Percentiles rank a stretch among this genome's conserved stretches.
These are phyloP conservation scores for Leptosomus discolor DNA, from an alignment of 2,113 vertebrate genomes.

Conservation along the genomic window DNA sequence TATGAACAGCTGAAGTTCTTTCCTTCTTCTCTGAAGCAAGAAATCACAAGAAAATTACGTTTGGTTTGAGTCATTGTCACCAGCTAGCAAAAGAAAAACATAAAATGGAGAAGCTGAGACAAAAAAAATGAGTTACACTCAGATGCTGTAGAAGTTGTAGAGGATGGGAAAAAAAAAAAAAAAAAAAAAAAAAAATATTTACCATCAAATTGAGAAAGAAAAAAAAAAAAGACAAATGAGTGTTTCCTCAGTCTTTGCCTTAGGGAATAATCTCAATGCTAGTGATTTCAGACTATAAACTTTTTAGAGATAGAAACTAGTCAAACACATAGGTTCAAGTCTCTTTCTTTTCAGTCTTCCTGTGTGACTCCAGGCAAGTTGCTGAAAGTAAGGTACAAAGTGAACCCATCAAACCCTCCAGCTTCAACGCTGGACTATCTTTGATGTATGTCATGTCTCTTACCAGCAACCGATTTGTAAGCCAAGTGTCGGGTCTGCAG, in stretches of 20 bases:
- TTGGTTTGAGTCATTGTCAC: constrained; percentile 56
- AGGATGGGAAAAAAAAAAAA: background rate
- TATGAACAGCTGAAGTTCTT: constrained; percentile 70
- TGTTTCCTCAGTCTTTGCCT: background rate
- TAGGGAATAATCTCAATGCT: background rate
- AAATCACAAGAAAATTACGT: constrained; percentile 53
- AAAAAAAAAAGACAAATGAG: background rate
- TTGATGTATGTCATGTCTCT: background rate
- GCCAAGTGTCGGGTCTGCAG: background rate
- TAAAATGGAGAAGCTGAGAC: background rate
- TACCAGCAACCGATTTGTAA: background rate
- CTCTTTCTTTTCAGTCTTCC: background rate
- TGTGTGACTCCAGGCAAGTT: background rate
- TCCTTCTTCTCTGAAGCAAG: constrained; percentile 59
- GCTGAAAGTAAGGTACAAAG: background rate
- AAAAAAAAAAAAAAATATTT: background rate
- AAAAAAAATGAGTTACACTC: background rate
- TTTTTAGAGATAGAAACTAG: background rate
- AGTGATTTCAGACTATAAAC: background rate
- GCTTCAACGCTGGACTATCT: background rate
- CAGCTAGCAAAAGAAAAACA: constrained; percentile 10
- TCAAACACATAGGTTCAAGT: background rate
- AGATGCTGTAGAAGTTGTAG: background rate
- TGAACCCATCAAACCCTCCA: background rate
- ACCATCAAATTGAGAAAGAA: background rate